These are phyloP conservation scores for Venustoraphidia nigricollis DNA, from an alignment of 2,888 invertebrate species.

Conservation along the genomic window DNA sequence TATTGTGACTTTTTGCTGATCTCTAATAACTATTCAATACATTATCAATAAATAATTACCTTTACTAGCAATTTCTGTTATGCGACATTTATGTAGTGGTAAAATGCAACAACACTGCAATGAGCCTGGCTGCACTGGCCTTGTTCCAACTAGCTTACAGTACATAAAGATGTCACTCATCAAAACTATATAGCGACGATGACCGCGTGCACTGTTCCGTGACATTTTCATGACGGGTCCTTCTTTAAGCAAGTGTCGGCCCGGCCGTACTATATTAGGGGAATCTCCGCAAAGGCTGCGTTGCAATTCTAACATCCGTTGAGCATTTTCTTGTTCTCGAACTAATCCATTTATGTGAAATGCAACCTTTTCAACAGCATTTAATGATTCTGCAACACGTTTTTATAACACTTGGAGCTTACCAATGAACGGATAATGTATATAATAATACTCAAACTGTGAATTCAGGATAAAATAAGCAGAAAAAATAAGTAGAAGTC, in stretches of 20 bases:
- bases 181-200: constrained; percentile 48
- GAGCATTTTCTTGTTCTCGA: constrained; percentile 55
- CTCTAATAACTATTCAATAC: too few species aligned
- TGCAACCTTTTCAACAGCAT: constrained; percentile 50
- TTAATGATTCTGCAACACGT: constrained; percentile 39
- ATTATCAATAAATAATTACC: too few species aligned
- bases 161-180: constrained; percentile 60
- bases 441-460: too few species aligned
- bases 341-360: constrained; percentile 57
- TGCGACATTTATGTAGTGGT: constrained; percentile 52
- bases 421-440: neutral
- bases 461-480: constrained; percentile 1
- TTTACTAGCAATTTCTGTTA: constrained; percentile 38
- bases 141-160: constrained; percentile 44
- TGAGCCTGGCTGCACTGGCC: constrained; percentile 38
- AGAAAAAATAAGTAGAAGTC: constrained; percentile 3
- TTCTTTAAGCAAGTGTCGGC: constrained; percentile 52
- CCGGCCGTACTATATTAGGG: constrained; percentile 50
- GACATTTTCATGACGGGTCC: constrained; percentile 43
- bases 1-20: too few species aligned
- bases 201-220: constrained; percentile 25
- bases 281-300: constrained; percentile 41
- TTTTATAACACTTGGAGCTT: neutral
- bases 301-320: constrained; percentile 50
- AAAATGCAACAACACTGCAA: constrained; percentile 49